These are phyloP conservation scores for Tenualosa thibaudeaui DNA, from an alignment of 2,797 vertebrate genomes.

Conservation along the genomic window DNA sequence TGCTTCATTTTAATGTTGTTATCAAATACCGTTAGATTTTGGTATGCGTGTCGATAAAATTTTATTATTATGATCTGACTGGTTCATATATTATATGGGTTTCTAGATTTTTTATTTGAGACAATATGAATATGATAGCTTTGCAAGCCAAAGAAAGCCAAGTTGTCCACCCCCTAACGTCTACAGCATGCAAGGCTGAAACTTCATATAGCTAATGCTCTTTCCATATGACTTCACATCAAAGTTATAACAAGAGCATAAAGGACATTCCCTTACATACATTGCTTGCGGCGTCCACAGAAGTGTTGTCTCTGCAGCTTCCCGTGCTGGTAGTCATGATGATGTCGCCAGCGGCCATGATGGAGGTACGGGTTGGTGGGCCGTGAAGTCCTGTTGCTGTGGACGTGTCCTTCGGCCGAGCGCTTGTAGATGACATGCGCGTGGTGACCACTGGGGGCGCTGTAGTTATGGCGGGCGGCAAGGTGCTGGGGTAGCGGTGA, in stretches of 20 bases:
- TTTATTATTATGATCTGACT: conserved; percentile 6
- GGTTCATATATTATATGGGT: background rate
- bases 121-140: conserved; percentile 12
- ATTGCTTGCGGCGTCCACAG: conserved; percentile 98
- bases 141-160: conserved; percentile 1
- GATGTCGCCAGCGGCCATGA: conserved; percentile 47
- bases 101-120: background rate
- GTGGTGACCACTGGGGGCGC: conserved; percentile 81
- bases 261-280: conserved; percentile 83
- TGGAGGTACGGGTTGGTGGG: background rate
- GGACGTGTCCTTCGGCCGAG: conserved; percentile 83
- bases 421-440: conserved; percentile 94
- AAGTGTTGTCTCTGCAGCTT: conserved; percentile 88
- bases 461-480: conserved; percentile 86
- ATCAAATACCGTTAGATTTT: background rate
- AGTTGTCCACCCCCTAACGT: background rate
- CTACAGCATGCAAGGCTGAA: background rate
- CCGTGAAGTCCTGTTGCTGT: conserved; percentile 42
- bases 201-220: conserved; percentile 4
- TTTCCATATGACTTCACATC: conserved; percentile 26
- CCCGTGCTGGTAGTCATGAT: conserved; percentile 66
- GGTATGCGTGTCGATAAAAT: background rate
- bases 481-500: conserved; percentile 87
- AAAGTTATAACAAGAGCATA: background rate
- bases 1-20: conserved; percentile 18